phyloP scores from a whole-genome alignment of 2,888 invertebrate species.

The Ephialtes manifestator region DNA sequence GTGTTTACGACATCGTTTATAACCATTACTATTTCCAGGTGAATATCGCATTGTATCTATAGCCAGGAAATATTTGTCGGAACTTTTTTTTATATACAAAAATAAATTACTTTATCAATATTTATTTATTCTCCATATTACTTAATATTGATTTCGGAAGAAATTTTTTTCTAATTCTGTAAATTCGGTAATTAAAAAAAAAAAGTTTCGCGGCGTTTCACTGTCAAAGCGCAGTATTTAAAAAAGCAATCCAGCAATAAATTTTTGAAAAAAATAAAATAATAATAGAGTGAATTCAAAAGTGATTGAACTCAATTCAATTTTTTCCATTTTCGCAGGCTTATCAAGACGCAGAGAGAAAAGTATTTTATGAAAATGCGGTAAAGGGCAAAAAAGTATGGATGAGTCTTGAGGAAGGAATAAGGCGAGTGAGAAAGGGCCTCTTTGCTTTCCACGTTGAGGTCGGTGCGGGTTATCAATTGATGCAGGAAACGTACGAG shows the following conservation, averaged over 20 bases:
- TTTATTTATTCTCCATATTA: too few relatives aligned
- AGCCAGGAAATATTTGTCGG: too few relatives aligned
- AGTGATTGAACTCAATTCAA: background rate
- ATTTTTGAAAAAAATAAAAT: background rate
- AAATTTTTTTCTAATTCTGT: too few relatives aligned
- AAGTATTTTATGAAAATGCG: constrained; percentile 89
- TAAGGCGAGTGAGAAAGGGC: constrained; percentile 88
- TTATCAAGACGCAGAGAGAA: constrained; percentile 89
- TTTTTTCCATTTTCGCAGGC: constrained; percentile 86
- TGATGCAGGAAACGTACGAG: constrained; percentile 89
- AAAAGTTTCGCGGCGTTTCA: too few relatives aligned
- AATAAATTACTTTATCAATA: too few relatives aligned
- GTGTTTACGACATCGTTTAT: constrained; percentile 90
- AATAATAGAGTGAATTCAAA: too few relatives aligned
- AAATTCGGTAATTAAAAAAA: too few relatives aligned
- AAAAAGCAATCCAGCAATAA: too few relatives aligned
- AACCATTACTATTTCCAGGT: constrained; percentile 91
- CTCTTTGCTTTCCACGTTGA: constrained; percentile 91
- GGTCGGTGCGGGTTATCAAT: constrained; percentile 89
- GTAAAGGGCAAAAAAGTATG: constrained; percentile 88
- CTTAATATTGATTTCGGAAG: too few relatives aligned
- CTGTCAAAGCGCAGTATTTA: too few relatives aligned
- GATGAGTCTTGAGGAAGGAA: constrained; percentile 89
- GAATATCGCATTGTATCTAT: constrained; percentile 57
- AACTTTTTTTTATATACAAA: too few relatives aligned